A percentile compares a stretch with the other conserved stretches of the same genome.
These are phyloP conservation scores for Chiloscyllium punctatum DNA, from an alignment of 2,797 vertebrate species.

Conservation along the genomic window DNA sequence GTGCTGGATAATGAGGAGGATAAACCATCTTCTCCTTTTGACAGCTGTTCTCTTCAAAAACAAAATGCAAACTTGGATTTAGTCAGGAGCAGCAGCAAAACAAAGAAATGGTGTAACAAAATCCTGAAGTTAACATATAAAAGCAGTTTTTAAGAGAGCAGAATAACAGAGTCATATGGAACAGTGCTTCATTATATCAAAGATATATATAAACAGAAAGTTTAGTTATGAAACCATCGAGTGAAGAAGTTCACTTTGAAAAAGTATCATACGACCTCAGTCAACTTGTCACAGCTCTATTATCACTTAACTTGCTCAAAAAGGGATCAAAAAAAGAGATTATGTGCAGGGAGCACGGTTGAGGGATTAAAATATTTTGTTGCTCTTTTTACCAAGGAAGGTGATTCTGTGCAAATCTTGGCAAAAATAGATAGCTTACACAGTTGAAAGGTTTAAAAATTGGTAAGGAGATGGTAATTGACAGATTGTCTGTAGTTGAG, in stretches of 20 bases:
- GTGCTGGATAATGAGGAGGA: slow-evolving; percentile 49
- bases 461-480: too few relatives aligned
- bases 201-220: background rate
- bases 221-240: background rate
- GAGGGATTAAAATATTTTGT: too few relatives aligned
- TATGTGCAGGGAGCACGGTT: too few relatives aligned
- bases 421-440: too few relatives aligned
- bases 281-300: background rate
- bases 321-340: too few relatives aligned
- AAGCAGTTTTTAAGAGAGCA: background rate
- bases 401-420: too few relatives aligned
- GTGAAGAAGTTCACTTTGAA: background rate
- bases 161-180: background rate
- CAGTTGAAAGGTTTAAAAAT: too few relatives aligned
- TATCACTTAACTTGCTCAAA: background rate
- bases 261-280: too few relatives aligned
- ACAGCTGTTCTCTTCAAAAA: slow-evolving; percentile 62
- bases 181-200: background rate
- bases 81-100: background rate
- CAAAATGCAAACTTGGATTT: background rate
- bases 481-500: too few relatives aligned
- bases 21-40: slow-evolving; percentile 64
- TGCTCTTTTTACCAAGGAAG: too few relatives aligned
- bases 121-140: background rate
- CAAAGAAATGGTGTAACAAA: background rate